Evolutionary conservation across 2,888 invertebrate species (phyloP), one percentile per base, ranked within the genome.

Genomic region (Hecatera dysodea): DNA sequence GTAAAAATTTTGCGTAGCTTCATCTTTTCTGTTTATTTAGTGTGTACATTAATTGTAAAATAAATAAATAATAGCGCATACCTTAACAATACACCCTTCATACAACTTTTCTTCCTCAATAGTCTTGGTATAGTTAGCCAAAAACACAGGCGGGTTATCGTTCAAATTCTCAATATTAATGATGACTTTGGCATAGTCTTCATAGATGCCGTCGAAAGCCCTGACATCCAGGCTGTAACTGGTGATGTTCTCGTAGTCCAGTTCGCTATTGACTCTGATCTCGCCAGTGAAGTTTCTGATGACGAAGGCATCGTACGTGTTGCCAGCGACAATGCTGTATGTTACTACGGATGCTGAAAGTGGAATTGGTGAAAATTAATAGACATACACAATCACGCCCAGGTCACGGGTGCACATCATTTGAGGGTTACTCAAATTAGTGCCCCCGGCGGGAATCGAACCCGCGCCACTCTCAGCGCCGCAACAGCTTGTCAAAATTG

Each of bases 81-180:
- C 97, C 88, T 93, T 97, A 12, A 97, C 96, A 86, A 98, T 97
- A 89, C 98, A 98, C 46, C 97, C 97, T 79, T 96, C 96, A 66
- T 97, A 96, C 15, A 97, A 88, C 63, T 95, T 96, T 89, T 99
- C 98, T 89, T 98, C 98, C 60, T 96, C 95, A 72, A 98, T 98
- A 0, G 97, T 97, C 62, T 97, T 97, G 65, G 97, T 97, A 86
- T 97, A 97, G 62, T 97, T 96, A 63, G 97, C 97, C 60, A 97
- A 92, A 88, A 99, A 99, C 1, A 97, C 97, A 0, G 99, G 99
- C 0, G 98, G 97, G 91, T 99, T 99, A 90, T 99, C 99, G 89
- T 99, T 99, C 57, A 99, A 97, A 91, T 99, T 98, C 83, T 97
- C 97, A 65, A 99, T 98, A 83, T 97, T 97, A 61, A 99, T 98